These are phyloP conservation scores for Tetragnatha montana DNA, from an alignment of 2,888 invertebrate species.

Conservation along the genomic window DNA sequence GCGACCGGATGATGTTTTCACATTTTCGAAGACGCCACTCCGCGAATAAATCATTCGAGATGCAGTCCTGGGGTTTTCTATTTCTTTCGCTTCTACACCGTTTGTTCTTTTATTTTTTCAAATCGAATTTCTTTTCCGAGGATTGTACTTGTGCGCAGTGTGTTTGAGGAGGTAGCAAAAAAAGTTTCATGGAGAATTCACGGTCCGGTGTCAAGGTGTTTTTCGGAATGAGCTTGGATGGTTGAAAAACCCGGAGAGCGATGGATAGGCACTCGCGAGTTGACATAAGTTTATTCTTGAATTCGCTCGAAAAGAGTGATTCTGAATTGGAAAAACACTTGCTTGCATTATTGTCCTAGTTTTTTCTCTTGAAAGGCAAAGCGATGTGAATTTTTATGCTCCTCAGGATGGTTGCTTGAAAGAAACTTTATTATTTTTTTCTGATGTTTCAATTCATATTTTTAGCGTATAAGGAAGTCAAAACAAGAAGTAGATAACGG, in stretches of 20 bases:
- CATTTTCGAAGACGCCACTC: conserved; percentile 4
- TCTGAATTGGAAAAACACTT: no score
- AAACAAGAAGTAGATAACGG: no score
- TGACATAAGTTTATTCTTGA: not conserved
- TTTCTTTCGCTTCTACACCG: not conserved
- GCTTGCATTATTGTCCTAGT: no score
- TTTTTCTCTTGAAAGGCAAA: no score
- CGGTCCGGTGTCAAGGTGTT: not conserved
- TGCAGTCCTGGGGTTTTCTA: not conserved
- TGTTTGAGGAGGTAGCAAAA: not conserved
- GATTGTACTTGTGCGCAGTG: not conserved
- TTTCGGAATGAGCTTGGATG: not conserved
- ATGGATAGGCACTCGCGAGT: not conserved
- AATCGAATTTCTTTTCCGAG: not conserved
- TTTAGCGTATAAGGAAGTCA: no score
- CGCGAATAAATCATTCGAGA: conserved; percentile 10
- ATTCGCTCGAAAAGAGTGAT: no score
- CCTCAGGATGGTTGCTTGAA: no score
- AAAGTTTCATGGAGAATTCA: not conserved
- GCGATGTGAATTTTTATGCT: no score
- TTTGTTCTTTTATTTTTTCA: not conserved
- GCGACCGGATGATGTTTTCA: conserved; percentile 3
- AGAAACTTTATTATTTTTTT: no score
- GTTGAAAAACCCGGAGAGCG: not conserved
- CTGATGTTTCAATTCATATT: no score